A percentile compares a stretch with the other conserved stretches of the same genome.
phyloP scores from a whole-genome alignment of 2,797 vertebrate genomes.

The Trematocara caparti region DNA sequence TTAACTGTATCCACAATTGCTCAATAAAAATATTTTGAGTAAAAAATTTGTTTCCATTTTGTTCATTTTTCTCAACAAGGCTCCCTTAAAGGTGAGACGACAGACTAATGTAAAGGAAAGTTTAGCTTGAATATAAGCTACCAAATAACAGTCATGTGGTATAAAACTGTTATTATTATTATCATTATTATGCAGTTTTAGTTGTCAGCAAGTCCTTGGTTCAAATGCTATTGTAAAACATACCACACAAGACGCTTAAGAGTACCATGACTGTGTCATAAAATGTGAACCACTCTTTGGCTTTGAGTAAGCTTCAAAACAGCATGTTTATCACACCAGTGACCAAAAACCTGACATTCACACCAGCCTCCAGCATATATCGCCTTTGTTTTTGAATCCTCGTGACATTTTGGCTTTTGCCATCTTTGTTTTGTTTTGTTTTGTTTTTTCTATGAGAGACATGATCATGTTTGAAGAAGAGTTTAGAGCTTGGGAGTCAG shows the following conservation, averaged over 20 bases:
- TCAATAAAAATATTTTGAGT: neutral
- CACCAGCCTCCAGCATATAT: neutral
- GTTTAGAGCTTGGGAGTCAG: neutral
- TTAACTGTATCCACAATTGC: neutral
- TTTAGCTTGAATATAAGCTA: neutral
- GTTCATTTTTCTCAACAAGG: neutral
- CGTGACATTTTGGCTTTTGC: neutral
- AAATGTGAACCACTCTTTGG: neutral
- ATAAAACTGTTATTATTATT: neutral
- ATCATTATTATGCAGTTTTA: neutral
- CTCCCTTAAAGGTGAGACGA: neutral
- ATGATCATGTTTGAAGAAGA: neutral
- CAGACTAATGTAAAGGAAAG: neutral
- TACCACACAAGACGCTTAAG: neutral
- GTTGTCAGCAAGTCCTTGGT: neutral
- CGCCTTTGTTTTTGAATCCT: neutral
- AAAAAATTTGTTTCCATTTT: neutral
- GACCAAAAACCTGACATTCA: neutral
- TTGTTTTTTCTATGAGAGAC: neutral
- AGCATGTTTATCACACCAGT: neutral
- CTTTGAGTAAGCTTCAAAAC: neutral
- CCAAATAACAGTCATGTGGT: neutral
- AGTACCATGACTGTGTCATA: neutral
- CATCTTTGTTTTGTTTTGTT: neutral
- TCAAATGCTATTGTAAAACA: neutral